These are phyloP conservation scores for Zootoca vivipara DNA, from an alignment of 2,113 vertebrate species.

Conservation along the genomic window DNA sequence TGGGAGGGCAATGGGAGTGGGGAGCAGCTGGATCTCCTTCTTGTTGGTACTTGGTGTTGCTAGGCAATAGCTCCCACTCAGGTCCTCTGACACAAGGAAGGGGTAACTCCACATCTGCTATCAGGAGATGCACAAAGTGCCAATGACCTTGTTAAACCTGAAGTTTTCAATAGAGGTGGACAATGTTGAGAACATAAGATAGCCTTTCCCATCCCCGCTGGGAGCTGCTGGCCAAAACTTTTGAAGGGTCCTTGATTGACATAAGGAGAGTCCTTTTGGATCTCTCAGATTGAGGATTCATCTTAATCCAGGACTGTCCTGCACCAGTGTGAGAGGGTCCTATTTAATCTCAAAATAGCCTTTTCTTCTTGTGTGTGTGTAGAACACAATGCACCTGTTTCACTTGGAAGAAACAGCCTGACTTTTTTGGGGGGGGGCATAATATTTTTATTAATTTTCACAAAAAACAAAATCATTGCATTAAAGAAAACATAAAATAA, in stretches of 20 bases:
- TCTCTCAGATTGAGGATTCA: neutral
- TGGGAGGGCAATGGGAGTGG: no score
- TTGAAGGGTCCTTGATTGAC: neutral
- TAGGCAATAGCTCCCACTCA: neutral
- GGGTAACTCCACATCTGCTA: neutral
- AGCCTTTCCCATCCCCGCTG: no score
- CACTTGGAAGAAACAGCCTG: neutral
- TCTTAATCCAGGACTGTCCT: neutral
- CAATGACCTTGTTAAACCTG: neutral
- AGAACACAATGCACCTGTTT: neutral
- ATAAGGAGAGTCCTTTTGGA: neutral
- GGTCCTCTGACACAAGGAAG: no score
- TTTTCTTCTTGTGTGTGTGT: neutral
- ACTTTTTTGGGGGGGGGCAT: no score
- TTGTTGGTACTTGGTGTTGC: neutral
- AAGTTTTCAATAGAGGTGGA: neutral
- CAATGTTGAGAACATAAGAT: neutral
- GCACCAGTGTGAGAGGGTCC: no score
- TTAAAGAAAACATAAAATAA: no score
- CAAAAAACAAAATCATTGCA: no score
- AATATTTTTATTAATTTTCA: no score
- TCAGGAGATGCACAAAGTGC: neutral
- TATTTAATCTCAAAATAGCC: no score
- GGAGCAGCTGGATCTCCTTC: no score
- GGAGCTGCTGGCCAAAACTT: neutral